Evolutionary conservation across 2,888 invertebrate genomes (phyloP), one percentile per base, ranked within the genome.

Genomic region (Leistus spinibarbis): DNA sequence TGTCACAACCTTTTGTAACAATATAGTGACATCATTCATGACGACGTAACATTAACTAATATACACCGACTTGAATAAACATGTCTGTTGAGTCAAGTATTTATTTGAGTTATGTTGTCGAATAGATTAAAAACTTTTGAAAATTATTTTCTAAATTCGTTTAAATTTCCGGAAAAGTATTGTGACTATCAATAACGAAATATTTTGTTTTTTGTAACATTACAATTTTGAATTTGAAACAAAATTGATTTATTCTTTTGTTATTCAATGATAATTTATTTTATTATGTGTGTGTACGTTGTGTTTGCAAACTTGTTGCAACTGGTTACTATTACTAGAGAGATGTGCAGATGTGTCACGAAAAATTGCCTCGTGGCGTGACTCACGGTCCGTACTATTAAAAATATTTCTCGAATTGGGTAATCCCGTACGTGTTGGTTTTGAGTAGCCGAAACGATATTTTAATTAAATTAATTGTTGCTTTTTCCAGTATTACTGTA

Each of bases 401-500:
- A 40, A 40, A 40, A 40, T 40, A 40, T 40, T 40, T 13, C 40
- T 40, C 40, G 40, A 40, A 4, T 40, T 40, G 40, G 40, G 40
- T 40, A 40, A 40, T 40, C 40, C 40, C 7, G 40, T 40, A 40
- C 40, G 40, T 40, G 40, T 40, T 40, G 40, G 40, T 40, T 13
- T 40, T 40, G 40, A 40, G 13, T 40, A 40, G 13, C 13, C 40
- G 40, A 40, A 60, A 60, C 60, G 60, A 60, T 20, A 60, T 60
- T 60, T 19, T 22, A 40, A 71, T 71, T 68, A 68, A 40, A 40
- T 40, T 72, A 64, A 72, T 72, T 72, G 66, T 72, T 72, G 72
- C 72, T 72, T 72, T 56, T 66, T 72, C 63, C 72, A 72, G 72
- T 72, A 72, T 72, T 72, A 72, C 65, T 56, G 65, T 66, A 72